phyloP scores from a whole-genome alignment of 1,140 invertebrate genomes.

The Ceratosolen fusciceps region DNA sequence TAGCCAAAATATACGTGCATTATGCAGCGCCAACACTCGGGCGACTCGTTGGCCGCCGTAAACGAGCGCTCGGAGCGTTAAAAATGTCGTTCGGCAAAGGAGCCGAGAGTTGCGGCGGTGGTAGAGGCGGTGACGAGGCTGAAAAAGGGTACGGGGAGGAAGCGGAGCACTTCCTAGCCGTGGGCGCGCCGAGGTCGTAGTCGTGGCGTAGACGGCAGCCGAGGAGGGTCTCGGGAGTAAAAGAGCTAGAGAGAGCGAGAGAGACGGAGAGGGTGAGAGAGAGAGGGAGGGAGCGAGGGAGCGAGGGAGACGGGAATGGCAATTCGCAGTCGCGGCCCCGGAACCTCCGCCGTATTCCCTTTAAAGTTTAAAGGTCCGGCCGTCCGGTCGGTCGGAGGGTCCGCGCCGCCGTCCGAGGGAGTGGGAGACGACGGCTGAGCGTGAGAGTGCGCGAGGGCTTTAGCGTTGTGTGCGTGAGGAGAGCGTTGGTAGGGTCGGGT shows the following conservation, averaged over 20 bases:
- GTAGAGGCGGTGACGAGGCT: too few species aligned
- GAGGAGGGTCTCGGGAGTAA: too few species aligned
- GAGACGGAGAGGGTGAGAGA: not conserved
- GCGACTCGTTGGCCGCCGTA: too few species aligned
- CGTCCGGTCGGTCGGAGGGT: constrained; percentile 30
- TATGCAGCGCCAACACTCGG: not conserved
- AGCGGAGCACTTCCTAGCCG: not conserved
- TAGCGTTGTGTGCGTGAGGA: constrained; percentile 1
- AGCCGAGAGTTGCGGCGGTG: too few species aligned
- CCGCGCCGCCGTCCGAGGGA: not conserved
- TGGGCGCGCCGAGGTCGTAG: not conserved
- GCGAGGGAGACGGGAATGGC: not conserved
- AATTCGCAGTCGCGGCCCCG: not conserved
- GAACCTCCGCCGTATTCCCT: constrained; percentile 39
- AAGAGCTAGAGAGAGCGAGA: not conserved
- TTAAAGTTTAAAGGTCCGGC: constrained; percentile 55
- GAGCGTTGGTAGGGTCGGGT: too few species aligned
- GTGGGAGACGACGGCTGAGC: constrained; percentile 33
- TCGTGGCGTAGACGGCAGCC: too few species aligned
- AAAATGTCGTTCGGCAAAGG: not conserved
- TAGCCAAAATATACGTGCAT: not conserved
- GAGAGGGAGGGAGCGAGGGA: not conserved
- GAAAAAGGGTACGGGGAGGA: too few species aligned
- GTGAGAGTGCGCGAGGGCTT: constrained; percentile 13
- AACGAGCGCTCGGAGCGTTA: not conserved